A percentile compares a stretch with the other conserved stretches of the same genome.
Evolutionary conservation across 2,888 invertebrate species (phyloP).

Genomic region (Dynastes grantii): DNA sequence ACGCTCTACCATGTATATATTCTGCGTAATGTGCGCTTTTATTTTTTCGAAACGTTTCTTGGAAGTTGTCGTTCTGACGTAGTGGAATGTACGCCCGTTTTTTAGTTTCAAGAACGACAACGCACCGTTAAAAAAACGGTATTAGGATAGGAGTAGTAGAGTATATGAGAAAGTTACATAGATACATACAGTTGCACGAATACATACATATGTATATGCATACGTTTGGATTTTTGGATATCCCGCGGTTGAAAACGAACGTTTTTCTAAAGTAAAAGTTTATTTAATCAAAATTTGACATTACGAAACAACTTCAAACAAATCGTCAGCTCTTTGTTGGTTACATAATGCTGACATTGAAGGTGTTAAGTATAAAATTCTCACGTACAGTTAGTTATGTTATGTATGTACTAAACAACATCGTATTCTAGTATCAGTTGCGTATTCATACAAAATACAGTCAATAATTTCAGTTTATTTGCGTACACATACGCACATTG

Average conservation of each 20-base stretch:
- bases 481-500: no score
- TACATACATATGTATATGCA: not conserved
- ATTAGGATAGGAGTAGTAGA: conserved; percentile 24
- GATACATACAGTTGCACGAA: not conserved
- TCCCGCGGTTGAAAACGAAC: not conserved
- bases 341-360: not conserved
- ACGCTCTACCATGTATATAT: conserved; percentile 41
- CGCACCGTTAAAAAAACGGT: conserved; percentile 46
- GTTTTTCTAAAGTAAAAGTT: conserved; percentile 2
- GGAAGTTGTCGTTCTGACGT: conserved; percentile 25
- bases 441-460: no score
- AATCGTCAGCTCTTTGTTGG: not conserved
- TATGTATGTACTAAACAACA: not conserved
- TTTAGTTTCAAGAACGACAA: conserved; percentile 32
- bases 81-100: conserved; percentile 27
- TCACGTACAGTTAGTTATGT: not conserved
- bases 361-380: not conserved
- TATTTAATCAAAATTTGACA: not conserved
- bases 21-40: conserved; percentile 37
- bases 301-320: not conserved
- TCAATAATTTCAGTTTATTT: no score
- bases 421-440: not conserved
- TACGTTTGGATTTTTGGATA: not conserved
- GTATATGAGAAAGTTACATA: conserved; percentile 29
- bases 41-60: conserved; percentile 44